Percentiles rank a stretch among this genome's conserved stretches.
Evolutionary conservation across 2,113 vertebrate species (phyloP).

Genomic region (Cisticola juncidis): DNA sequence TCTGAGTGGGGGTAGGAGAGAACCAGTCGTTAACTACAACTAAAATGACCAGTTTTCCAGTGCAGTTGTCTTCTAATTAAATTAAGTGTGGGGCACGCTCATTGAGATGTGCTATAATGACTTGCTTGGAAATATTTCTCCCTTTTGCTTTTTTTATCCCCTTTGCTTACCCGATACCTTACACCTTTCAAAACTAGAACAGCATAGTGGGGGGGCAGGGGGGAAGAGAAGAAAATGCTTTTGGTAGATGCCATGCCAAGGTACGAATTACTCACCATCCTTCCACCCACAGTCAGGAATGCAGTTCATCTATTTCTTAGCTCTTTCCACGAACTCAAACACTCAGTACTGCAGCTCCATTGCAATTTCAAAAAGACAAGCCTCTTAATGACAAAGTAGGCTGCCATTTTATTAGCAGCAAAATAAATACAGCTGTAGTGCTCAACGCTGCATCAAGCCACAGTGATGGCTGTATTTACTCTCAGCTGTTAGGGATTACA

Average conservation of each 20-base stretch:
- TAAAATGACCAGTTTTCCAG: slow-evolving; percentile 46
- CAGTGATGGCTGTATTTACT: not conserved
- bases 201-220: not conserved
- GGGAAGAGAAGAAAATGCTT: not conserved
- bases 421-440: not conserved
- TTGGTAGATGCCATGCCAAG: not conserved
- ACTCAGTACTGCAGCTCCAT: not conserved
- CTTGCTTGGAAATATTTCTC: slow-evolving; percentile 19
- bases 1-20: slow-evolving; percentile 6
- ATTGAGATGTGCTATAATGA: slow-evolving; percentile 15
- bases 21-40: slow-evolving; percentile 18
- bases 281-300: not conserved
- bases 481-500: not conserved
- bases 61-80: slow-evolving; percentile 52
- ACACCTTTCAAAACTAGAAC: slow-evolving; percentile 14
- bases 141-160: not conserved
- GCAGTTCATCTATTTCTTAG: not conserved
- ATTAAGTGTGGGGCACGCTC: slow-evolving; percentile 15
- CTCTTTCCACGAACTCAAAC: slow-evolving; percentile 27
- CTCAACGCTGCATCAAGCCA: not conserved
- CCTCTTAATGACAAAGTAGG: slow-evolving; percentile 26
- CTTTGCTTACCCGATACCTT: not conserved
- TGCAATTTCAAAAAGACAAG: slow-evolving; percentile 34
- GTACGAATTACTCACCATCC: not conserved
- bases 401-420: slow-evolving; percentile 21